These are phyloP conservation scores for Lepidostoma basale DNA, from an alignment of 1,140 invertebrate species.

Conservation along the genomic window DNA sequence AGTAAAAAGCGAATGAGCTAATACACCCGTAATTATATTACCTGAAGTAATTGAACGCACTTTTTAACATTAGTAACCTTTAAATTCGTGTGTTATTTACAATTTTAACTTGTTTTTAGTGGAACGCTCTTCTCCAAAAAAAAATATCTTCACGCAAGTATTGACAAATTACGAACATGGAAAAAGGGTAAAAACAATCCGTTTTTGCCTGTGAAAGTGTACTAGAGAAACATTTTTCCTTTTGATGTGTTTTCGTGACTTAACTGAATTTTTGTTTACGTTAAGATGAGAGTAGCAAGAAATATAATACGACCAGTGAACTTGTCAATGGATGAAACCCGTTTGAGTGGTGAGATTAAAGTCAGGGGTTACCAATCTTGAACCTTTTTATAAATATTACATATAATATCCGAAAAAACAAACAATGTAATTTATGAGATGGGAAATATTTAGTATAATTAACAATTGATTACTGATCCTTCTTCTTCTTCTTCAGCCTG, in stretches of 20 bases:
- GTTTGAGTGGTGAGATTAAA: conserved; percentile 17
- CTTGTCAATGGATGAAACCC: conserved; percentile 23
- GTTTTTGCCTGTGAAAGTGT: too few species aligned
- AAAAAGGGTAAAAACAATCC: too few species aligned
- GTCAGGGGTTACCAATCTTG: neutral
- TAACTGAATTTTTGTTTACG: neutral
- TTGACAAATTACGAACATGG: neutral
- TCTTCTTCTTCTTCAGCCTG: too few species aligned
- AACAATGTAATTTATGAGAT: too few species aligned
- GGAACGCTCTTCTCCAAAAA: neutral
- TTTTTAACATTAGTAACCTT: too few species aligned
- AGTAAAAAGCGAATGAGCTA: too few species aligned
- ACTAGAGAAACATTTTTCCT: too few species aligned
- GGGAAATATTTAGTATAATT: too few species aligned
- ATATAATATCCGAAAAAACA: neutral
- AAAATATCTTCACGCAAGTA: neutral
- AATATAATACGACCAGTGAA: conserved; percentile 14
- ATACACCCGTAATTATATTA: too few species aligned
- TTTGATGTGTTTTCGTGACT: neutral
- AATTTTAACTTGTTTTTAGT: conserved; percentile 9
- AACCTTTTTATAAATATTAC: too few species aligned
- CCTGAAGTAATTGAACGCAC: too few species aligned
- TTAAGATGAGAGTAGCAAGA: neutral
- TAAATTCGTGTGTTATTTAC: neutral
- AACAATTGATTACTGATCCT: too few species aligned